Evolutionary conservation across 1,140 invertebrate species (phyloP).

Genomic region (Papilio machaon): DNA sequence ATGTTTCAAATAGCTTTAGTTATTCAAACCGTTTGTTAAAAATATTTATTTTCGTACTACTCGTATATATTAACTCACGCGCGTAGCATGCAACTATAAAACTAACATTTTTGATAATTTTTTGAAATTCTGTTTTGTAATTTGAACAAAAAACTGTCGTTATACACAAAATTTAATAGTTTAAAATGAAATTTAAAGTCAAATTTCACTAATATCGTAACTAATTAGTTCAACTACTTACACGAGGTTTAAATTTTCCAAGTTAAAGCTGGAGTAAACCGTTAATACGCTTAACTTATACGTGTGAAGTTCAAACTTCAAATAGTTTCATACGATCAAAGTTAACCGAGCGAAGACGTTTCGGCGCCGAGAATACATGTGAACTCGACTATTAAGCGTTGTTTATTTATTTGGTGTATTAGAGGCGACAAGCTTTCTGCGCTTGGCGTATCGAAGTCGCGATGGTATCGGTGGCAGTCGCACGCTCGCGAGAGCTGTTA

Average conservation of each 20-base stretch:
- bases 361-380: conserved; percentile 35
- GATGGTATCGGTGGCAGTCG: conserved; percentile 62
- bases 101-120: not conserved
- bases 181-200: not conserved
- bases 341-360: conserved; percentile 56
- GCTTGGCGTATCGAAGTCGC: conserved; percentile 46
- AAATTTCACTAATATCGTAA: conserved; percentile 4
- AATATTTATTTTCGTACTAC: not conserved
- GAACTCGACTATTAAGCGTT: conserved; percentile 40
- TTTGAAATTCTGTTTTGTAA: not conserved
- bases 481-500: conserved; percentile 61
- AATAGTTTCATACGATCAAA: conserved; percentile 62
- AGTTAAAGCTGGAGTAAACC: conserved; percentile 60
- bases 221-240: conserved; percentile 19
- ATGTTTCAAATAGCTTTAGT: conserved; percentile 27
- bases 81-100: not conserved
- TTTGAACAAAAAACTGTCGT: too few species aligned
- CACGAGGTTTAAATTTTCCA: conserved; percentile 44
- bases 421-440: conserved; percentile 49
- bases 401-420: conserved; percentile 60
- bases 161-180: not conserved
- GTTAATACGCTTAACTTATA: conserved; percentile 69
- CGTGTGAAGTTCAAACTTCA: conserved; percentile 63
- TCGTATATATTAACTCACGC: not conserved
- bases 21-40: not conserved